phyloP scores from a whole-genome alignment of 2,888 invertebrate genomes.

The Conus canariensis region DNA sequence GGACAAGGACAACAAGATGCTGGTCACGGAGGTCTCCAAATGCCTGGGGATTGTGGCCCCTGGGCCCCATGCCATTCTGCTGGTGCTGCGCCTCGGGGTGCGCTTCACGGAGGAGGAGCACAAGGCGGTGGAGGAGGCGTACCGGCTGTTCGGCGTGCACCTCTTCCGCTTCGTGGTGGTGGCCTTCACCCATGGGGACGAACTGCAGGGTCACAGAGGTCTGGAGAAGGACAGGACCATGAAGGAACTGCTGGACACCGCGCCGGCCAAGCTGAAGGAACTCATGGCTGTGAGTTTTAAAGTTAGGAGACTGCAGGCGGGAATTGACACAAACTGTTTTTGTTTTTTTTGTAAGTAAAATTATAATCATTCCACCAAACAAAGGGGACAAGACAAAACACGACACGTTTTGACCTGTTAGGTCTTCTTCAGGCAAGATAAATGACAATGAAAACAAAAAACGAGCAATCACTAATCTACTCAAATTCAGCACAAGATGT shows the following conservation, averaged over 20 bases:
- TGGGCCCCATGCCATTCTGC: slow-evolving; percentile 36
- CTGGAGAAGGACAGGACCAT: neutral
- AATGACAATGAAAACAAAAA: no score
- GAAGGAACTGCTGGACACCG: neutral
- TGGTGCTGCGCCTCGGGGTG: slow-evolving; percentile 27
- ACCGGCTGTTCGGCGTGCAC: slow-evolving; percentile 23
- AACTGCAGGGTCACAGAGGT: neutral
- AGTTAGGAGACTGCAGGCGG: no score
- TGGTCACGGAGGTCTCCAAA: neutral
- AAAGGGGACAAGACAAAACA: no score
- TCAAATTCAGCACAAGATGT: no score
- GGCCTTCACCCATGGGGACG: slow-evolving; percentile 35
- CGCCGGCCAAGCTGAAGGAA: neutral
- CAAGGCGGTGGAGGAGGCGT: slow-evolving; percentile 24
- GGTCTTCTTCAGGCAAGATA: no score
- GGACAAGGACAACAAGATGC: neutral
- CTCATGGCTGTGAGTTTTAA: neutral
- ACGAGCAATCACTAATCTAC: no score
- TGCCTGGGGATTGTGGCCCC: slow-evolving; percentile 33
- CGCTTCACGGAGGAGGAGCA: slow-evolving; percentile 28
- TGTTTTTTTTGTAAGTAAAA: neutral
- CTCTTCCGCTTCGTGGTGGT: slow-evolving; percentile 28
- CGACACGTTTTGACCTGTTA: no score
- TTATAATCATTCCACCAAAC: no score
- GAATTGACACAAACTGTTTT: no score